Percentiles rank a stretch among this genome's conserved stretches.
phyloP scores from a whole-genome alignment of 2,113 vertebrate genomes.

The Chionodraco myersi region DNA sequence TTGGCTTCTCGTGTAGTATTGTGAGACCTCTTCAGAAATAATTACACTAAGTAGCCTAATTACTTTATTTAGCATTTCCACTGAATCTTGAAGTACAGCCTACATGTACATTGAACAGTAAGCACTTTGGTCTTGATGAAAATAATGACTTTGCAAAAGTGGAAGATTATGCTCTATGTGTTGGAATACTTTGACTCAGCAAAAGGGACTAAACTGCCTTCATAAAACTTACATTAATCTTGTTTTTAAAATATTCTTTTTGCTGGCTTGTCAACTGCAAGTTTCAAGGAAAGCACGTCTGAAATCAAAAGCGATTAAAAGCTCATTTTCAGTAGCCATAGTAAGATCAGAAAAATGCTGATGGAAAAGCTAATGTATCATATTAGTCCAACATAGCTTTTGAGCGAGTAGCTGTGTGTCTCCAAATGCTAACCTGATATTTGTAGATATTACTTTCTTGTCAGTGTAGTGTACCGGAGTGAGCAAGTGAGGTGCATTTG shows the following conservation, averaged over 20 bases:
- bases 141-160: slow-evolving; percentile 60
- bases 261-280: slow-evolving; percentile 25
- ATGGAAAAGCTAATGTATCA: slow-evolving; percentile 27
- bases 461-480: background rate
- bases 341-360: slow-evolving; percentile 8
- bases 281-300: slow-evolving; percentile 34
- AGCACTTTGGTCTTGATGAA: slow-evolving; percentile 57
- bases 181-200: slow-evolving; percentile 54
- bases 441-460: slow-evolving; percentile 8
- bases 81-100: slow-evolving; percentile 56
- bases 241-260: slow-evolving; percentile 48
- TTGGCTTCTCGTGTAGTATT: slow-evolving; percentile 46
- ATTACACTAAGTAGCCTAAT: slow-evolving; percentile 59
- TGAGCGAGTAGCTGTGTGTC: background rate
- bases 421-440: slow-evolving; percentile 6
- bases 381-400: background rate
- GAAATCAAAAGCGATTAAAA: slow-evolving; percentile 30
- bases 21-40: slow-evolving; percentile 39
- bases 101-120: slow-evolving; percentile 16
- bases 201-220: slow-evolving; percentile 36
- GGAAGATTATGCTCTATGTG: slow-evolving; percentile 43
- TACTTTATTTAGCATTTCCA: slow-evolving; percentile 68
- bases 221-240: slow-evolving; percentile 58
- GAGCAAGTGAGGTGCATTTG: background rate
- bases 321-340: background rate